Conservation (phyloP, 2,797 vertebrate genomes). For the Ptychadena robeensis region DNA sequence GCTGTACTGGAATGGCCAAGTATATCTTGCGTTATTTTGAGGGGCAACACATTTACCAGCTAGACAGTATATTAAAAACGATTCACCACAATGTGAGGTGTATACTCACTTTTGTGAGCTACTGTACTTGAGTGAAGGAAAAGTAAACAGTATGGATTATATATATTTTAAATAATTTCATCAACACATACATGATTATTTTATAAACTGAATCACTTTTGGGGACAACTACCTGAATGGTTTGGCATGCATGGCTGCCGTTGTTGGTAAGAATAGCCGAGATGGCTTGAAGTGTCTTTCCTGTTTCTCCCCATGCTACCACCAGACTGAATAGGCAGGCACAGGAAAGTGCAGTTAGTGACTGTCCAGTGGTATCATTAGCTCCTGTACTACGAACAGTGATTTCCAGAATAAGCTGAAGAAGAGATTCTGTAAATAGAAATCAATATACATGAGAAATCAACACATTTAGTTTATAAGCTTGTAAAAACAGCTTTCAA, state of each 20-base stretch:
- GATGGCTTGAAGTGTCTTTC: slow-evolving; percentile 94
- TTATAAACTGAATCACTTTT: background rate
- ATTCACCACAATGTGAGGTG: too few species aligned
- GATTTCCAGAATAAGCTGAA: slow-evolving; percentile 95
- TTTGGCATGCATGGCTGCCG: slow-evolving; percentile 97
- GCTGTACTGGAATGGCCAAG: too few species aligned
- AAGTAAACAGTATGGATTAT: too few species aligned
- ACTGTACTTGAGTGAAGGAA: too few species aligned
- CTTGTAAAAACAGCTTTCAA: too few species aligned
- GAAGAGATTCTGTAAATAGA: slow-evolving; percentile 85
- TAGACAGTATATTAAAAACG: too few species aligned
- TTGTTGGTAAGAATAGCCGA: slow-evolving; percentile 98
- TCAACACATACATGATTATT: background rate
- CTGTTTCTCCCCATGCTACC: slow-evolving; percentile 97
- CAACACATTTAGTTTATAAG: too few species aligned
- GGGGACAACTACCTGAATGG: slow-evolving; percentile 83
- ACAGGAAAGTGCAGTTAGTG: slow-evolving; percentile 93
- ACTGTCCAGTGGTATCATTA: slow-evolving; percentile 94
- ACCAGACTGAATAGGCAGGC: slow-evolving; percentile 98
- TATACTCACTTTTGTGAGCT: too few species aligned
- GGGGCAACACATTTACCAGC: too few species aligned
- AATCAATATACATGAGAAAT: slow-evolving; percentile 63
- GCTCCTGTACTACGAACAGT: slow-evolving; percentile 94
- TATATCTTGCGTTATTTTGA: too few species aligned
- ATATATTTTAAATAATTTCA: too few species aligned